Conservation (phyloP, 1,140 invertebrate species). For the Ceratoteleas bidentatus region DNA sequence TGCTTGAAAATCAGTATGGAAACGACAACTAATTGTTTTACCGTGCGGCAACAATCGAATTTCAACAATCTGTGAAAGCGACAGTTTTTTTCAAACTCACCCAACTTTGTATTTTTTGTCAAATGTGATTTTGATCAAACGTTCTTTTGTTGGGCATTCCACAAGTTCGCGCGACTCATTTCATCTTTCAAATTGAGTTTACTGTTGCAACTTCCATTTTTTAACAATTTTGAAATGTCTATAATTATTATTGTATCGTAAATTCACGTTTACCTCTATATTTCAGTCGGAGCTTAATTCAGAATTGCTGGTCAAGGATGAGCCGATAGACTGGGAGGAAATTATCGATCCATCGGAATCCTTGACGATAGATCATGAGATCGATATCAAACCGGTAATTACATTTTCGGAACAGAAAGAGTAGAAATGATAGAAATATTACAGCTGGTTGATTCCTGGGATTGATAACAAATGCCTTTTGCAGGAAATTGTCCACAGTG, state of each 20-base stretch:
- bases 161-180: no score
- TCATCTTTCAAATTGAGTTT: no score
- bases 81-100: no score
- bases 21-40: no score
- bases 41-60: no score
- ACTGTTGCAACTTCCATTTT: no score
- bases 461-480: constrained; percentile 6
- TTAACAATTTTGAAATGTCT: no score
- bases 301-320: constrained; percentile 84
- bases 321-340: constrained; percentile 86
- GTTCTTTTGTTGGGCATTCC: no score
- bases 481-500: constrained; percentile 81
- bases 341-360: constrained; percentile 80
- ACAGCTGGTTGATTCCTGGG: not conserved
- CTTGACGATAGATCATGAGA: constrained; percentile 80
- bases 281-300: constrained; percentile 77
- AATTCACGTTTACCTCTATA: constrained; percentile 8
- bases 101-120: no score
- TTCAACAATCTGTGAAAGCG: no score
- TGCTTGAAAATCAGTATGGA: no score
- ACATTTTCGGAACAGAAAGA: not conserved
- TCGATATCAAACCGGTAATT: constrained; percentile 81
- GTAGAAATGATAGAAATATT: constrained; percentile 2
- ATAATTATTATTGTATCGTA: not conserved
- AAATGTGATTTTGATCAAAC: no score